phyloP scores from a whole-genome alignment of 1,140 invertebrate species.

The Metaphire vulgaris region DNA sequence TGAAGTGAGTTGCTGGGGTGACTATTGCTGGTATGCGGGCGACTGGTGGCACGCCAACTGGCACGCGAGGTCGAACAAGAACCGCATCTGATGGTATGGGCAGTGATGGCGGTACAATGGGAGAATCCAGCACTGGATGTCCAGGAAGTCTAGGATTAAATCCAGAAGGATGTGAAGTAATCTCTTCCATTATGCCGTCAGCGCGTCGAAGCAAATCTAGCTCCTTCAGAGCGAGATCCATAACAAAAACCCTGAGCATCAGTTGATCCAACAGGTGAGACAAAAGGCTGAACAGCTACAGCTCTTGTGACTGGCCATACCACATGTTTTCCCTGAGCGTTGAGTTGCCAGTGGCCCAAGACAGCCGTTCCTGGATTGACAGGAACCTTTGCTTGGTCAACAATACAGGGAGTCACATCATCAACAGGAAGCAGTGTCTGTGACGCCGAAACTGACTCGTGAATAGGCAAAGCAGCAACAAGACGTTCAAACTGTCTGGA shows the following conservation, averaged over 20 bases:
- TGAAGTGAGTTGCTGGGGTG: background rate
- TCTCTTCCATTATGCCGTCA: too few species aligned
- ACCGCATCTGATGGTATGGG: background rate
- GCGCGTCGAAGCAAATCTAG: too few species aligned
- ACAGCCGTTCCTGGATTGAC: background rate
- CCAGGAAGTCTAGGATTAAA: background rate
- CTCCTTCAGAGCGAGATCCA: too few species aligned
- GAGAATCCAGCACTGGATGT: background rate
- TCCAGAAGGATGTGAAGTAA: background rate
- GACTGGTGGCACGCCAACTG: background rate
- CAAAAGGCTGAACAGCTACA: background rate
- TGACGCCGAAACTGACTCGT: too few species aligned
- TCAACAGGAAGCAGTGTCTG: too few species aligned
- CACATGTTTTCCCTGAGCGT: background rate
- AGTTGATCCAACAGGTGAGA: background rate
- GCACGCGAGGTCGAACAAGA: background rate
- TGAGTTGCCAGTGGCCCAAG: background rate
- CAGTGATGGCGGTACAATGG: background rate
- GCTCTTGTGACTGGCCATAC: constrained; percentile 1
- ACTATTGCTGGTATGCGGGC: background rate
- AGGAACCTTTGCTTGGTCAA: background rate
- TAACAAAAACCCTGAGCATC: too few species aligned
- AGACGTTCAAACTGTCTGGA: too few species aligned
- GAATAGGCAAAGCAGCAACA: too few species aligned
- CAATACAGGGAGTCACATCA: too few species aligned